These are phyloP conservation scores for Malurus leucopterus DNA, from an alignment of 2,797 vertebrate species.

Conservation along the genomic window DNA sequence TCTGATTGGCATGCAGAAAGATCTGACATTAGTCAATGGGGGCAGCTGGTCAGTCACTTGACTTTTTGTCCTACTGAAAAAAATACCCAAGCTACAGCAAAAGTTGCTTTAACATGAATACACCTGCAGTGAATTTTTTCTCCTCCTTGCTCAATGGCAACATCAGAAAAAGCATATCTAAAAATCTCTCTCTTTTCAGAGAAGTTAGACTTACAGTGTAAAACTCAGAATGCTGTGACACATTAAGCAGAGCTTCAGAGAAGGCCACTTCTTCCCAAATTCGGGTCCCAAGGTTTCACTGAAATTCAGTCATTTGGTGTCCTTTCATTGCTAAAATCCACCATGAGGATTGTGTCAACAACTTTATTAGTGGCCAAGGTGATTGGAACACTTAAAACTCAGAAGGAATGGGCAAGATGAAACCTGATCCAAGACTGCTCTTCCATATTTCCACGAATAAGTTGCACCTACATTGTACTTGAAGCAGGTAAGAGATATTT, in stretches of 20 bases:
- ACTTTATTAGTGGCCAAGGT: neutral
- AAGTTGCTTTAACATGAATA: neutral
- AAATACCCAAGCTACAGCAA: neutral
- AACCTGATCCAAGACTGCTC: neutral
- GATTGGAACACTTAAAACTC: neutral
- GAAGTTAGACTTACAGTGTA: neutral
- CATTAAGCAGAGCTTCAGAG: neutral
- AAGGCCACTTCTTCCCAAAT: neutral
- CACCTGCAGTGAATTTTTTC: rapidly evolving
- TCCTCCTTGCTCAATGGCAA: neutral
- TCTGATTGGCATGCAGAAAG: neutral
- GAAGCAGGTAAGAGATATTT: neutral
- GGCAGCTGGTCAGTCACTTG: neutral
- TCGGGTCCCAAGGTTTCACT: rapidly evolving
- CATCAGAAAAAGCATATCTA: neutral
- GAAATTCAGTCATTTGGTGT: neutral
- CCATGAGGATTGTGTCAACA: neutral
- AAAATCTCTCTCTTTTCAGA: neutral
- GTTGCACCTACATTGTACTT: neutral
- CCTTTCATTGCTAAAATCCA: neutral
- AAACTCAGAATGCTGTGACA: neutral
- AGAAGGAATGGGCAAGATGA: neutral
- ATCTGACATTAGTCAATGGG: neutral
- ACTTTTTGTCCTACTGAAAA: neutral
- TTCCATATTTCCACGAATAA: rapidly evolving